These are phyloP conservation scores for Lepidotrigona ventralis DNA, from an alignment of 1,140 invertebrate species.

Conservation along the genomic window DNA sequence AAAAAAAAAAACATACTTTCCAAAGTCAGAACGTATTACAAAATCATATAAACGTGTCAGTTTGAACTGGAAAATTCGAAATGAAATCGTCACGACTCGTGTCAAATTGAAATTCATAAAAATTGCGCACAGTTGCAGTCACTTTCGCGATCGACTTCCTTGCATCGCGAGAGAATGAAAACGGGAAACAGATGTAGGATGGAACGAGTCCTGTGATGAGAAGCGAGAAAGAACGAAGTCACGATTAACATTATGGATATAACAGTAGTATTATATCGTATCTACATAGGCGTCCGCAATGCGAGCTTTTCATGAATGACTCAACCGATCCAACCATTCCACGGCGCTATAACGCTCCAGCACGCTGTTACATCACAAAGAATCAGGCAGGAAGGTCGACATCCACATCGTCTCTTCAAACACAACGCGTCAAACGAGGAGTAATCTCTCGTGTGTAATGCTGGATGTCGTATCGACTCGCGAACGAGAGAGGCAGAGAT, in stretches of 20 bases:
- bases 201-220: not conserved
- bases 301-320: constrained; percentile 27
- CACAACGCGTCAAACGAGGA: not conserved
- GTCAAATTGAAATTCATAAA: no score
- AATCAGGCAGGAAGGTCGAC: constrained; percentile 20
- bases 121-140: no score
- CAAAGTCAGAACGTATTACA: no score
- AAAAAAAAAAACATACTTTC: no score
- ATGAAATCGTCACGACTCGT: no score
- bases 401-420: not conserved
- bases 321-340: constrained; percentile 11
- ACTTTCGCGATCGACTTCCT: no score
- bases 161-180: not conserved
- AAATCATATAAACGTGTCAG: no score
- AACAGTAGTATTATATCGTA: not conserved
- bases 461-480: not conserved
- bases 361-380: constrained; percentile 9
- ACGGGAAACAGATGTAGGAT: not conserved
- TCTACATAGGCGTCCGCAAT: not conserved
- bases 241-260: not conserved
- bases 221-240: not conserved
- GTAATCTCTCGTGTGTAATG: not conserved
- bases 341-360: no score
- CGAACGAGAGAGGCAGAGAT: not conserved
- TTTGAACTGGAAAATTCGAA: no score